Evolutionary conservation across 1,140 invertebrate genomes (phyloP).

Genomic region (Nylanderia fulva): DNA sequence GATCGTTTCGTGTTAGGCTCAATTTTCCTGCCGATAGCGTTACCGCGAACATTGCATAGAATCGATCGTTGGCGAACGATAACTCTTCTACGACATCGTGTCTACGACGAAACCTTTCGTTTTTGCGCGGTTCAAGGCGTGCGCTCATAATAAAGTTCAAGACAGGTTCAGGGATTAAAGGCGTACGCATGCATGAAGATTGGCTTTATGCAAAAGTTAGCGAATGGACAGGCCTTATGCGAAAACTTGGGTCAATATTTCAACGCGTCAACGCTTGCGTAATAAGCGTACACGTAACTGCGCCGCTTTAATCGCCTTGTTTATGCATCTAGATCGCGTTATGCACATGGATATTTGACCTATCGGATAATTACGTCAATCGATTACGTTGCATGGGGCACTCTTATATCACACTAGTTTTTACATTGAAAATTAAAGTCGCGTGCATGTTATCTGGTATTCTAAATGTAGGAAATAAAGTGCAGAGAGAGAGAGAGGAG

Average conservation of each 20-base stretch:
- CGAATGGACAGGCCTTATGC: neutral
- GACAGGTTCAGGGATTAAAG: constrained; percentile 55
- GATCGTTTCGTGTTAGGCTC: constrained; percentile 16
- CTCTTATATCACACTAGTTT: neutral
- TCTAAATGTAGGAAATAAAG: neutral
- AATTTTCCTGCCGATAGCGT: constrained; percentile 65
- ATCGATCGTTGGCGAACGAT: constrained; percentile 34
- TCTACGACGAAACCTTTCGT: constrained; percentile 43
- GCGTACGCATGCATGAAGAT: constrained; percentile 45
- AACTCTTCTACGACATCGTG: neutral
- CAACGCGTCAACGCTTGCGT: constrained; percentile 43
- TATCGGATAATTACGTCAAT: constrained; percentile 34
- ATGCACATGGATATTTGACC: constrained; percentile 24
- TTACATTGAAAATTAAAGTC: constrained; percentile 3
- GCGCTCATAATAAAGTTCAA: constrained; percentile 61
- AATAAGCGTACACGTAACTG: constrained; percentile 23
- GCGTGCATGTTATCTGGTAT: neutral
- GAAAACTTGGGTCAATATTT: constrained; percentile 53
- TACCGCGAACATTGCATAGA: constrained; percentile 55
- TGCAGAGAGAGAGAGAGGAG: neutral
- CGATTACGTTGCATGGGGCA: neutral
- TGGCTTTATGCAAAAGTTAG: constrained; percentile 32
- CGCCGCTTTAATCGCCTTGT: constrained; percentile 12
- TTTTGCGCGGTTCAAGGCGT: constrained; percentile 50
- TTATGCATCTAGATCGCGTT: constrained; percentile 18